Conservation (phyloP, 1,140 invertebrate species). For the Drosophila azteca region DNA sequence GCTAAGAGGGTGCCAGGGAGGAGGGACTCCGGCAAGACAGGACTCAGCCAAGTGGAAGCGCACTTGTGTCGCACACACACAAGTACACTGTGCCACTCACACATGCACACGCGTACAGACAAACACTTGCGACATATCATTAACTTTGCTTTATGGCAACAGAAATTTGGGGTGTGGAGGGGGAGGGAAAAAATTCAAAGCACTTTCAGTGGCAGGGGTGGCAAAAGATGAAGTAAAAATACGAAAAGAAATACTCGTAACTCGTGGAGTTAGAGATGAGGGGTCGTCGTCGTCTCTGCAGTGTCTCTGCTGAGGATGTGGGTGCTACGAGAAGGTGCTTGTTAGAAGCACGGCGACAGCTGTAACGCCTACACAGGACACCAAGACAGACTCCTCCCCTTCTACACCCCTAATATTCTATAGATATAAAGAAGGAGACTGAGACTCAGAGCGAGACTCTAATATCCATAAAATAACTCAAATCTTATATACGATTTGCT, state of each 20-base stretch:
- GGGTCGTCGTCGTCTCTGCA: slow-evolving; percentile 16
- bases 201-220: slow-evolving; percentile 17
- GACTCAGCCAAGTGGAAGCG: slow-evolving; percentile 37
- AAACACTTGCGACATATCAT: slow-evolving; percentile 72
- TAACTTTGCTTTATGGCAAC: slow-evolving; percentile 70
- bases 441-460: slow-evolving; percentile 31
- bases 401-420: background rate
- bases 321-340: slow-evolving; percentile 23
- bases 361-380: slow-evolving; percentile 40
- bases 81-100: slow-evolving; percentile 7
- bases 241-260: slow-evolving; percentile 56
- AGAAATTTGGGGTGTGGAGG: slow-evolving; percentile 19
- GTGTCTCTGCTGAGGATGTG: slow-evolving; percentile 21
- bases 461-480: slow-evolving; percentile 70
- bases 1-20: background rate
- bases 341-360: slow-evolving; percentile 47
- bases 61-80: slow-evolving; percentile 26
- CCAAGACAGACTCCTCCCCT: background rate
- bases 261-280: slow-evolving; percentile 33
- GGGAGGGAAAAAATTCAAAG: slow-evolving; percentile 34
- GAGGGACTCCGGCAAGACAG: slow-evolving; percentile 28
- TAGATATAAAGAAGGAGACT: background rate
- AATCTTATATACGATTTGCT: slow-evolving; percentile 43
- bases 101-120: slow-evolving; percentile 16
- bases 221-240: slow-evolving; percentile 62